Percentiles rank a stretch among this genome's conserved stretches.
Evolutionary conservation across 2,113 vertebrate genomes (phyloP).

Genomic region (Catagonus wagneri): DNA sequence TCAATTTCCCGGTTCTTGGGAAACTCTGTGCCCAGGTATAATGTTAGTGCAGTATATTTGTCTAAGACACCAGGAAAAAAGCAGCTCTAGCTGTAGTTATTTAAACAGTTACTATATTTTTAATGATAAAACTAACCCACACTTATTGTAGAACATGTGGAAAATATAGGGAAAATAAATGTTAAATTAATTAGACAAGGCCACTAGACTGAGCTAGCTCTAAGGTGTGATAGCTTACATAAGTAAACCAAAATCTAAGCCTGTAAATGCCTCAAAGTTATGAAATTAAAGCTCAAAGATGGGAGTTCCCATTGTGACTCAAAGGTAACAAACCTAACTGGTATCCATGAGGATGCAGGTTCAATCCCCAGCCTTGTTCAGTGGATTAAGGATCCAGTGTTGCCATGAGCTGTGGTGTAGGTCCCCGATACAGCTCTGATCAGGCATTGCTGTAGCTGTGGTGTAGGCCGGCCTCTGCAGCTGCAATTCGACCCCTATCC

Average conservation of each 20-base stretch:
- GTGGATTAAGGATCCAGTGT: no score
- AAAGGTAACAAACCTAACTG: no score
- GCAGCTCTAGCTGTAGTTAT: not conserved
- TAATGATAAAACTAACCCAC: conserved; percentile 18
- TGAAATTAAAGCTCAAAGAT: not conserved
- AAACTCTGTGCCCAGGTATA: not conserved
- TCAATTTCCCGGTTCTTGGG: not conserved
- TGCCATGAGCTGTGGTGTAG: no score
- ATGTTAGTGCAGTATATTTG: no score
- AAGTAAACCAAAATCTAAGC: not conserved
- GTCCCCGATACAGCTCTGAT: no score
- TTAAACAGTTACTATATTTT: not conserved
- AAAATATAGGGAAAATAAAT: not conserved
- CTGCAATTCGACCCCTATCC: no score
- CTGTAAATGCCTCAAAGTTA: not conserved
- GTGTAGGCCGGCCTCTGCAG: no score
- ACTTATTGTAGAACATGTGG: not conserved
- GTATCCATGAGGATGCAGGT: no score
- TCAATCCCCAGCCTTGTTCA: no score
- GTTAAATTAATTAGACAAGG: not conserved
- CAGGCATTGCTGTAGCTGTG: no score
- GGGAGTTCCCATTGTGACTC: no score
- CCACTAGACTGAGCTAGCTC: not conserved
- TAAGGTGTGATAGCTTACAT: not conserved
- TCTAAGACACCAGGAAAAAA: not conserved